Evolutionary conservation across 2,888 invertebrate genomes (phyloP).

Genomic region (Drosophila parthenogenetica): DNA sequence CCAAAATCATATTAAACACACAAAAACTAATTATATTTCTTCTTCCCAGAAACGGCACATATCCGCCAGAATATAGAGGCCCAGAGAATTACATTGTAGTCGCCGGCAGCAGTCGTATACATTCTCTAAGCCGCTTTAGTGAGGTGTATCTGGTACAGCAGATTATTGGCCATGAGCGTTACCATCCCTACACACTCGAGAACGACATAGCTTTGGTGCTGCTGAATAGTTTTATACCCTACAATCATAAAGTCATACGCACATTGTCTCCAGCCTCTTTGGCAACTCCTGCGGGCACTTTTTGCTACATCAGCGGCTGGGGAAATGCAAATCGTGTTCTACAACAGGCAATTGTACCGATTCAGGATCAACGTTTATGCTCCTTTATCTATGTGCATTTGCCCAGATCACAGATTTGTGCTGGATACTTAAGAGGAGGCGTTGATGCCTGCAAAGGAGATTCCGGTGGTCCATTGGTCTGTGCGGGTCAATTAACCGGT

Average conservation of each 20-base stretch:
- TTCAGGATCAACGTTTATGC: slow-evolving; percentile 41
- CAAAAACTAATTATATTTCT: background rate
- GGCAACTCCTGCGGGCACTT: slow-evolving; percentile 19
- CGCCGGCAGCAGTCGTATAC: slow-evolving; percentile 40
- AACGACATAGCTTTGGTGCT: slow-evolving; percentile 64
- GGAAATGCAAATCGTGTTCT: slow-evolving; percentile 33
- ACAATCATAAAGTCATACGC: background rate
- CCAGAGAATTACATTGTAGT: slow-evolving; percentile 48
- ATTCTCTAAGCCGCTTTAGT: background rate
- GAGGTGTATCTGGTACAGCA: slow-evolving; percentile 36
- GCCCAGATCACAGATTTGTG: slow-evolving; percentile 57
- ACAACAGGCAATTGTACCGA: slow-evolving; percentile 48
- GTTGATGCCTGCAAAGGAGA: slow-evolving; percentile 55
- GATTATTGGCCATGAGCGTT: slow-evolving; percentile 42
- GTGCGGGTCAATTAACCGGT: slow-evolving; percentile 27
- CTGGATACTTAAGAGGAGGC: slow-evolving; percentile 63
- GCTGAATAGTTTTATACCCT: slow-evolving; percentile 47
- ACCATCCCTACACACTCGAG: slow-evolving; percentile 35
- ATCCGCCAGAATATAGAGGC: slow-evolving; percentile 1
- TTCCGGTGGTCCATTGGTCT: slow-evolving; percentile 50
- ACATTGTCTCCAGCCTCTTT: slow-evolving; percentile 17
- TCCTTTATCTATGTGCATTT: slow-evolving; percentile 42
- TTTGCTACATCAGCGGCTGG: slow-evolving; percentile 58
- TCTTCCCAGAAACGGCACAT: slow-evolving; percentile 34
- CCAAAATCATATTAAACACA: background rate